Conservation (phyloP, 2,888 invertebrate species). For the Cartodere bifasciata region DNA sequence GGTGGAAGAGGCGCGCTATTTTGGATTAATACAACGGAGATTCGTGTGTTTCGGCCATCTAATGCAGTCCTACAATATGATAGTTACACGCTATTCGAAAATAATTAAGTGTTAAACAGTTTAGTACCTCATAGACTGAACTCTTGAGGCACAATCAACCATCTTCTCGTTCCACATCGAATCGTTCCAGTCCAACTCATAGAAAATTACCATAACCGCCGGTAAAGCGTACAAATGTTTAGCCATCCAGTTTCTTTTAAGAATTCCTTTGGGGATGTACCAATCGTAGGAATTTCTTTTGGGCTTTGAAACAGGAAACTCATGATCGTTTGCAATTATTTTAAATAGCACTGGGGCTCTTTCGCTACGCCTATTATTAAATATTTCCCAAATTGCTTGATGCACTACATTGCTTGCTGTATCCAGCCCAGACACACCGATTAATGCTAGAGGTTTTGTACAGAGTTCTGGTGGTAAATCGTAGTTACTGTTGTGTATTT, state of each 20-base stretch:
- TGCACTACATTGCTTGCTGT: constrained; percentile 73
- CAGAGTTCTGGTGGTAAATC: constrained; percentile 71
- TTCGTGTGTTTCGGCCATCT: constrained; percentile 58
- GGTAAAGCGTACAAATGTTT: constrained; percentile 87
- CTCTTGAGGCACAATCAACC: constrained; percentile 81
- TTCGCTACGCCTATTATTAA: constrained; percentile 71
- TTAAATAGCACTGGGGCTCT: constrained; percentile 75
- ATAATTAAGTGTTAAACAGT: neutral
- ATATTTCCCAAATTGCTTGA: constrained; percentile 87
- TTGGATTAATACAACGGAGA: constrained; percentile 86
- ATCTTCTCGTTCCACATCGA: constrained; percentile 88
- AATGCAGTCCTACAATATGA: constrained; percentile 47
- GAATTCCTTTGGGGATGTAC: constrained; percentile 88
- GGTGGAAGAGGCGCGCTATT: constrained; percentile 62
- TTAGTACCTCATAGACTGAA: constrained; percentile 60
- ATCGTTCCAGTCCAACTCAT: constrained; percentile 97
- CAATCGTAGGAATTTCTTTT: constrained; percentile 87
- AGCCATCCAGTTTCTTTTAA: constrained; percentile 89
- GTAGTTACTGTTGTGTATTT: constrained; percentile 12
- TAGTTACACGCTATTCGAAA: neutral
- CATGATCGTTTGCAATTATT: constrained; percentile 66
- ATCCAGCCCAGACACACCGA: constrained; percentile 83
- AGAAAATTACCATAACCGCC: constrained; percentile 86
- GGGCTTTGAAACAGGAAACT: constrained; percentile 77
- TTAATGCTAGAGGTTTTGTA: constrained; percentile 71